Evolutionary conservation across 2,888 invertebrate genomes (phyloP).

Genomic region (Ochropleura leucogaster): DNA sequence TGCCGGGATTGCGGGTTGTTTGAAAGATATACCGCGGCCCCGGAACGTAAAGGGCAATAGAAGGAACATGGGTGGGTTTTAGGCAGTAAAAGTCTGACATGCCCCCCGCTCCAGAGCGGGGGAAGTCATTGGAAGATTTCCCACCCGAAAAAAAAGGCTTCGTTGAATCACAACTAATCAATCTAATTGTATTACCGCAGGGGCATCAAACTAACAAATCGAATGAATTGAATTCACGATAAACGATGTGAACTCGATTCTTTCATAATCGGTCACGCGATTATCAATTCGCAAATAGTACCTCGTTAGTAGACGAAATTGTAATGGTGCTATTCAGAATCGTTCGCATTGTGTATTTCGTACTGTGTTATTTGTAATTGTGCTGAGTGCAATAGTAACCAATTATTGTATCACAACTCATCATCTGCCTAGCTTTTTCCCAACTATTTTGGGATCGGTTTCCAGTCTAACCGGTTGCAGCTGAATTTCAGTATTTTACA

Average conservation of each 20-base stretch:
- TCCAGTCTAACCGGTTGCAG: too few species aligned
- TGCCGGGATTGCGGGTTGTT: too few species aligned
- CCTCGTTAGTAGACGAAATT: constrained; percentile 24
- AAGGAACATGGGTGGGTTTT: too few species aligned
- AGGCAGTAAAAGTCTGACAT: too few species aligned
- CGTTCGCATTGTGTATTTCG: constrained; percentile 27
- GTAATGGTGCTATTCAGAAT: constrained; percentile 26
- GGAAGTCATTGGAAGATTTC: too few species aligned
- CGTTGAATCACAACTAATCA: constrained; percentile 31
- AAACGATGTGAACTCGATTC: constrained; percentile 49
- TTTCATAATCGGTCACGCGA: constrained; percentile 57
- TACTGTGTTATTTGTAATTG: constrained; percentile 29
- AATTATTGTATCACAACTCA: constrained; percentile 31
- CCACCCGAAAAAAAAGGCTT: too few species aligned
- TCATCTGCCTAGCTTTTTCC: too few species aligned
- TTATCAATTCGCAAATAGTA: constrained; percentile 44
- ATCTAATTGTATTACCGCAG: constrained; percentile 19
- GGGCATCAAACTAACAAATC: constrained; percentile 38
- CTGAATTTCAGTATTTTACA: too few species aligned
- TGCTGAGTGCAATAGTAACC: constrained; percentile 17
- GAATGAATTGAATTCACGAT: constrained; percentile 42
- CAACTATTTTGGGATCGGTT: too few species aligned
- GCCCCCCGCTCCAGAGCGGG: too few species aligned
- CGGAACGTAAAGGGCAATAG: too few species aligned
- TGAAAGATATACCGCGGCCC: too few species aligned